These are phyloP conservation scores for Frankliniella intonsa DNA, from an alignment of 2,888 invertebrate genomes.

Conservation along the genomic window DNA sequence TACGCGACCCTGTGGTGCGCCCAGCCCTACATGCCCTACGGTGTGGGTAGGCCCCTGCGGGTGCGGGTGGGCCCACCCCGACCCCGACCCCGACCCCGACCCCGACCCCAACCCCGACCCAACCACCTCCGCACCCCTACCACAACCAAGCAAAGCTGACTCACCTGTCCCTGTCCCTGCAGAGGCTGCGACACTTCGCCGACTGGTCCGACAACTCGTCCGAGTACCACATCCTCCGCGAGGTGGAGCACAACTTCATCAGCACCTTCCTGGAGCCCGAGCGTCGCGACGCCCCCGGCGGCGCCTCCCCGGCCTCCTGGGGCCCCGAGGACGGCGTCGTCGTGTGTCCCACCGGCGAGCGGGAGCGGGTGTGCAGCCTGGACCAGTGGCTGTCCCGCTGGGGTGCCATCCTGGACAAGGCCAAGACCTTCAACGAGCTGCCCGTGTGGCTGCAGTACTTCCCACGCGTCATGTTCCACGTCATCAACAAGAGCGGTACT, in stretches of 20 bases:
- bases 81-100: no score
- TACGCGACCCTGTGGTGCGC: slow-evolving; percentile 17
- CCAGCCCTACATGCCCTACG: slow-evolving; percentile 22
- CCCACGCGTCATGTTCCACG: slow-evolving; percentile 65
- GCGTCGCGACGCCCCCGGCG: not conserved
- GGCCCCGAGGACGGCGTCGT: not conserved
- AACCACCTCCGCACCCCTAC: no score
- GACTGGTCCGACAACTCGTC: slow-evolving; percentile 71
- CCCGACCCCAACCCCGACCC: no score
- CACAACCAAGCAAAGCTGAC: no score
- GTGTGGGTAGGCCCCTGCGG: no score
- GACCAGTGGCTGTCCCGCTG: slow-evolving; percentile 69
- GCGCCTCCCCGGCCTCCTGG: not conserved
- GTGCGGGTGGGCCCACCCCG: no score
- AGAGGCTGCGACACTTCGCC: slow-evolving; percentile 64
- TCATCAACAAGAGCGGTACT: slow-evolving; percentile 62
- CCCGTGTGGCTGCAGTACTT: slow-evolving; percentile 71
- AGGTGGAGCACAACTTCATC: slow-evolving; percentile 66
- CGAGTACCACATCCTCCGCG: slow-evolving; percentile 65
- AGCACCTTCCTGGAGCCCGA: slow-evolving; percentile 56
- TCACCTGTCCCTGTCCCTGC: slow-evolving; percentile 33
- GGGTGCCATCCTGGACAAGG: slow-evolving; percentile 54
- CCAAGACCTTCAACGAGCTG: slow-evolving; percentile 56
- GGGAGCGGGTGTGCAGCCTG: slow-evolving; percentile 41
- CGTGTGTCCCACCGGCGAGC: not conserved